Evolutionary conservation across 1,140 invertebrate genomes (phyloP).

Genomic region (Drosophila simulans): DNA sequence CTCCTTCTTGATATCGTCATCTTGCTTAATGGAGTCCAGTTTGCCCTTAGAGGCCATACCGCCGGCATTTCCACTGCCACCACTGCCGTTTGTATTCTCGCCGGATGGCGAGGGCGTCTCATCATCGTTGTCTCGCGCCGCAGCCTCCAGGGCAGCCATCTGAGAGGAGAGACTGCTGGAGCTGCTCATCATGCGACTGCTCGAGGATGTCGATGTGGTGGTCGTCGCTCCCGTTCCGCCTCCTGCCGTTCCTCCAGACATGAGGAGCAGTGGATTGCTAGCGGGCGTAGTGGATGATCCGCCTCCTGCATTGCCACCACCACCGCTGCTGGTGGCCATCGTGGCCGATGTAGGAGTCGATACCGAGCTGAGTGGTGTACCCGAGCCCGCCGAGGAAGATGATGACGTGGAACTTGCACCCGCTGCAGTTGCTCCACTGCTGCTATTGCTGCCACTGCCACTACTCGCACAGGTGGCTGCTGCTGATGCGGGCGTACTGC

Average conservation of each 20-base stretch:
- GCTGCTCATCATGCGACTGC: conserved; percentile 64
- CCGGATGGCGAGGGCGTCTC: conserved; percentile 88
- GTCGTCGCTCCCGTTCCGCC: conserved; percentile 19
- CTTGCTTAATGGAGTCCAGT: conserved; percentile 88
- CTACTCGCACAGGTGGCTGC: conserved; percentile 42
- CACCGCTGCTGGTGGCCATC: conserved; percentile 23
- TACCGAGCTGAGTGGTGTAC: conserved; percentile 61
- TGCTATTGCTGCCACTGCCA: conserved; percentile 32
- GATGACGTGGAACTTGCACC: conserved; percentile 22
- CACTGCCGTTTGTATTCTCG: conserved; percentile 76
- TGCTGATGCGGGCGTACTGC: conserved; percentile 59
- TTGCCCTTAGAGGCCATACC: conserved; percentile 86
- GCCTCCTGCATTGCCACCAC: neutral
- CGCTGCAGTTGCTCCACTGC: conserved; percentile 25
- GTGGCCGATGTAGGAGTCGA: conserved; percentile 69
- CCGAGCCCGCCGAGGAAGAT: conserved; percentile 27
- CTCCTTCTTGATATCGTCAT: conserved; percentile 89
- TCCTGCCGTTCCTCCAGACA: conserved; percentile 39
- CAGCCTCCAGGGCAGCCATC: conserved; percentile 89
- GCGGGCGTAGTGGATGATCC: conserved; percentile 41
- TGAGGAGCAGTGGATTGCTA: conserved; percentile 49
- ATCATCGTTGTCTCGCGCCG: conserved; percentile 87
- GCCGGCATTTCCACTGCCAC: conserved; percentile 52
- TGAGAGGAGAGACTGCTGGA: conserved; percentile 87
- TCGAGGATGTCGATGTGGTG: conserved; percentile 38